Evolutionary conservation across 2,888 invertebrate species (phyloP).

Genomic region (Ypsolopha scabrella): DNA sequence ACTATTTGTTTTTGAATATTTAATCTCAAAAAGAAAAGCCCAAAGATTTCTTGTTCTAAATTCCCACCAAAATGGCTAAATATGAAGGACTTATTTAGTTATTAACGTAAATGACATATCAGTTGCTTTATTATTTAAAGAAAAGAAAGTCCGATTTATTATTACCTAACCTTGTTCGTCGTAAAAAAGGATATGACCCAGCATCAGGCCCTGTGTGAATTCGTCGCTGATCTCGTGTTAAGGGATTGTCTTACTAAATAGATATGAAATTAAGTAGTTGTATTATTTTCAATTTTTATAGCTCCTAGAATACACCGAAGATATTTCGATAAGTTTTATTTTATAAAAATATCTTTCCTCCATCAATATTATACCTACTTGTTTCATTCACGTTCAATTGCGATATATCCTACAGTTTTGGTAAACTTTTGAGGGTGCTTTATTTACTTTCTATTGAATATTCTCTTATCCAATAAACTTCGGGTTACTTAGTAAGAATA

Average conservation of each 20-base stretch:
- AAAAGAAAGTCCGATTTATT: no score
- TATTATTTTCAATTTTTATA: slow-evolving; percentile 71
- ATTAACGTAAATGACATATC: no score
- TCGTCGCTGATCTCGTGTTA: slow-evolving; percentile 63
- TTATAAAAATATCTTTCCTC: slow-evolving; percentile 66
- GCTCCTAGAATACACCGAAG: slow-evolving; percentile 71
- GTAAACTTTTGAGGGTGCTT: not conserved
- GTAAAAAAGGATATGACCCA: not conserved
- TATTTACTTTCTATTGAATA: not conserved
- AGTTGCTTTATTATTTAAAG: no score
- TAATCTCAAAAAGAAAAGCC: slow-evolving; percentile 44
- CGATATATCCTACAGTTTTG: not conserved
- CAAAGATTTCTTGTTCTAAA: slow-evolving; percentile 52
- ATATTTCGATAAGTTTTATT: slow-evolving; percentile 71
- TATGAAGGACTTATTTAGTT: slow-evolving; percentile 3
- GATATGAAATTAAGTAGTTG: slow-evolving; percentile 70
- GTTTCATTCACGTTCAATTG: not conserved
- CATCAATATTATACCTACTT: slow-evolving; percentile 42
- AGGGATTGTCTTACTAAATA: slow-evolving; percentile 69
- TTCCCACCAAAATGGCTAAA: slow-evolving; percentile 60
- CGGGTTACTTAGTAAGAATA: not conserved
- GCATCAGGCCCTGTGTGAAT: not conserved
- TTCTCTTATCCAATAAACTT: not conserved
- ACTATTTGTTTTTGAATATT: slow-evolving; percentile 29
- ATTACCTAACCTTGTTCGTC: no score